Percentiles rank a stretch among this genome's conserved stretches.
Conservation (phyloP, 2,113 vertebrate genomes). For the Eulemur macaco region DNA sequence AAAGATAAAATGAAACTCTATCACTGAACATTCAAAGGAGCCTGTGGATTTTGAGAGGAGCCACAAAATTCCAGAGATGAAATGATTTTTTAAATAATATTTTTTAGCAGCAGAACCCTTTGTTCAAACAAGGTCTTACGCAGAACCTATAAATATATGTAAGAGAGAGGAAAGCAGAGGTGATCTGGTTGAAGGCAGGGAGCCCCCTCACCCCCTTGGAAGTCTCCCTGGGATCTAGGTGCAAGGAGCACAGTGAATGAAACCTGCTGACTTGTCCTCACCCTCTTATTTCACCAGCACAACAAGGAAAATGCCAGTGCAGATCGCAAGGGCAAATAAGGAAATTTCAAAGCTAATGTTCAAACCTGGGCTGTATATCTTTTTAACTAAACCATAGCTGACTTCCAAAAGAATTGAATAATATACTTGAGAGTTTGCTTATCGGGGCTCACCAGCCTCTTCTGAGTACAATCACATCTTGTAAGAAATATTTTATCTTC, state of each 20-base stretch:
- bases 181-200: neutral
- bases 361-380: too few relatives aligned
- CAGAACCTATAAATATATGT: neutral
- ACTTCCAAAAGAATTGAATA: neutral
- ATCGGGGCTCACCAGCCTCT: neutral
- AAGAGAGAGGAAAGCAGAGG: neutral
- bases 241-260: neutral
- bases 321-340: neutral
- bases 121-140: neutral
- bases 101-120: neutral
- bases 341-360: neutral
- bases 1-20: neutral
- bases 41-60: neutral
- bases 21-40: neutral
- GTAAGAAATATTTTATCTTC: neutral
- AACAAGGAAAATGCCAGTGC: neutral
- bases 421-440: neutral
- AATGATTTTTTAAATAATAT: neutral
- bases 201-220: neutral
- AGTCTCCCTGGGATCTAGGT: neutral
- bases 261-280: neutral
- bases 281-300: too few relatives aligned
- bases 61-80: neutral
- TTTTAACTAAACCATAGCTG: neutral
- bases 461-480: neutral